Percentiles rank a stretch among this genome's conserved stretches.
Evolutionary conservation across 53 echinoderm and acorn worm species (phyloP).

Genomic region (Patiria pectinifera): DNA sequence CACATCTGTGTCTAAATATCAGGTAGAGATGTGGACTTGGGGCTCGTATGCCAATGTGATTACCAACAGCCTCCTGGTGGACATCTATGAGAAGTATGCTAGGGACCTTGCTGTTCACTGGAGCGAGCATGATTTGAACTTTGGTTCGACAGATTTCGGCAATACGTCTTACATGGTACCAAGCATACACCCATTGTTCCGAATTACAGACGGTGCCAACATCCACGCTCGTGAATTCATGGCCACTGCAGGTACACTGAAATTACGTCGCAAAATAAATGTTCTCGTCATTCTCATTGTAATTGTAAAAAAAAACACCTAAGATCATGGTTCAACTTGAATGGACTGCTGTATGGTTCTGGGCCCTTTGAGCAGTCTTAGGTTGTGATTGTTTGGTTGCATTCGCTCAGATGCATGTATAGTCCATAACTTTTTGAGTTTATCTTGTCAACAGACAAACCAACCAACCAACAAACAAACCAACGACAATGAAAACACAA

Average conservation of each 20-base stretch:
- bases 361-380: no score
- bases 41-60: conserved; percentile 43
- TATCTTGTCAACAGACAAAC: no score
- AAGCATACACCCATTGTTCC: conserved; percentile 96
- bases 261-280: no score
- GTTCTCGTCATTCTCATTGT: no score
- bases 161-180: conserved; percentile 87
- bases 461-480: no score
- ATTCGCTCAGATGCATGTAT: no score
- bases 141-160: conserved; percentile 89
- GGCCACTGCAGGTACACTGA: conserved; percentile 71
- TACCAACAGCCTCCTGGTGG: conserved; percentile 70
- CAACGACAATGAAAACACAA: no score
- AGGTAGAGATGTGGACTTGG: neutral
- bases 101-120: conserved; percentile 63
- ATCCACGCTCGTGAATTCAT: conserved; percentile 78
- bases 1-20: neutral
- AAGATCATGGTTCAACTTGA: no score
- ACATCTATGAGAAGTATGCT: conserved; percentile 73
- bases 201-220: conserved; percentile 70
- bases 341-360: no score
- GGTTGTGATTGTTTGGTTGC: no score
- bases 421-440: no score
- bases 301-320: no score
- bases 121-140: conserved; percentile 13